Percentiles rank a stretch among this genome's conserved stretches.
phyloP scores from a whole-genome alignment of 2,797 vertebrate genomes.

The Helostoma temminkii region DNA sequence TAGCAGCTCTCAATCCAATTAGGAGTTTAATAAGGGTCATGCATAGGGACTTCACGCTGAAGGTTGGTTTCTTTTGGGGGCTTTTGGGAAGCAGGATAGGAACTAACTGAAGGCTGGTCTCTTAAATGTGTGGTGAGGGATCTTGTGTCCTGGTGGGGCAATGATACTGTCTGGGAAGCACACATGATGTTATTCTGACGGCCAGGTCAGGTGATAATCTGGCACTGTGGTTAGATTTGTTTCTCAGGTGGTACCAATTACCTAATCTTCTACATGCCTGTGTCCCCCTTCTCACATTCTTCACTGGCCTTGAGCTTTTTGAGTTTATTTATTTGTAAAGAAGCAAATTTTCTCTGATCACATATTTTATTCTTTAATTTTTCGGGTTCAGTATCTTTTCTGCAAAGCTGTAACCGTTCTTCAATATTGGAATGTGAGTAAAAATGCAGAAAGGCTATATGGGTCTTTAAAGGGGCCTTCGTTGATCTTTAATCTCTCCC shows the following conservation, averaged over 20 bases:
- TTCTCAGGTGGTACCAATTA: slow-evolving; percentile 87
- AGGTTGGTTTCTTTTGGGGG: slow-evolving; percentile 85
- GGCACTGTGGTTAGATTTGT: slow-evolving; percentile 69
- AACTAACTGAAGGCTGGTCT: slow-evolving; percentile 59
- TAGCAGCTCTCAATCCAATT: slow-evolving; percentile 92
- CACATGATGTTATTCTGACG: slow-evolving; percentile 66
- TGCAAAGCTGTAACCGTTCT: slow-evolving; percentile 18
- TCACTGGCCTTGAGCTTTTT: slow-evolving; percentile 25
- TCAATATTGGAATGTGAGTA: slow-evolving; percentile 24
- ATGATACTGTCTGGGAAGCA: slow-evolving; percentile 63
- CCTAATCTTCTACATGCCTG: slow-evolving; percentile 54
- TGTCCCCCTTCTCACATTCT: slow-evolving; percentile 49
- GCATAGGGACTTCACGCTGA: slow-evolving; percentile 93
- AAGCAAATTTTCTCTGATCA: slow-evolving; percentile 2
- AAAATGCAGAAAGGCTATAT: slow-evolving; percentile 40
- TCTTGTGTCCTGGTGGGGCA: slow-evolving; percentile 74
- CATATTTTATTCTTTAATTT: no score
- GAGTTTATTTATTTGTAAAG: slow-evolving; percentile 1
- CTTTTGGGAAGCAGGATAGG: slow-evolving; percentile 67
- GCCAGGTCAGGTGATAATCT: slow-evolving; percentile 55
- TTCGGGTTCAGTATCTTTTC: slow-evolving; percentile 20
- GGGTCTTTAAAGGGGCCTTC: slow-evolving; percentile 43
- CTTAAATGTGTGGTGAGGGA: slow-evolving; percentile 81
- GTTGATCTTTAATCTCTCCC: slow-evolving; percentile 65
- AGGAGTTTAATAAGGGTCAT: slow-evolving; percentile 94